These are phyloP conservation scores for Ceratothoa steindachneri DNA, from an alignment of 2,888 invertebrate genomes.

Conservation along the genomic window DNA sequence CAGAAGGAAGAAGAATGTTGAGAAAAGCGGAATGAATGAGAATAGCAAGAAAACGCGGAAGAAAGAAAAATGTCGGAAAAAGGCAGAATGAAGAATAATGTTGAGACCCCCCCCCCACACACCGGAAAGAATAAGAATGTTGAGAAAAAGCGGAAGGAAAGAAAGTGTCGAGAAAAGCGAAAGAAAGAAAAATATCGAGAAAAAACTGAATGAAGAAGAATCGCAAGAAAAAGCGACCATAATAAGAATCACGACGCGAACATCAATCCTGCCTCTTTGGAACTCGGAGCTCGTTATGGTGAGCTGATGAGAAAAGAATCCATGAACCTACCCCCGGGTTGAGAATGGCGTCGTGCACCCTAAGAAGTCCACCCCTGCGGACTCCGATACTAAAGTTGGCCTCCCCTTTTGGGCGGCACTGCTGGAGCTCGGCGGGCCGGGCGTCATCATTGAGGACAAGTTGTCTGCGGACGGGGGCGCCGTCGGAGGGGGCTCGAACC, in stretches of 20 bases:
- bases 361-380: slow-evolving; percentile 74
- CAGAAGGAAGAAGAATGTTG: neutral
- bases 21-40: neutral
- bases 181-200: neutral
- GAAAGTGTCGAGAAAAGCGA: neutral
- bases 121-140: too few relatives aligned
- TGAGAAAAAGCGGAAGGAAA: neutral
- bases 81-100: too few relatives aligned
- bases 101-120: too few relatives aligned
- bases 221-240: too few relatives aligned
- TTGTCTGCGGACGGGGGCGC: slow-evolving; percentile 63
- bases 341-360: slow-evolving; percentile 84
- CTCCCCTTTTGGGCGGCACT: slow-evolving; percentile 88
- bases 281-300: too few relatives aligned
- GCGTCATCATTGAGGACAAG: slow-evolving; percentile 82
- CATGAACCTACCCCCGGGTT: slow-evolving; percentile 62
- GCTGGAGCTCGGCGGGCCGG: slow-evolving; percentile 82
- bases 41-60: neutral
- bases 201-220: too few relatives aligned
- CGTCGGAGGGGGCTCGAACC: slow-evolving; percentile 58
- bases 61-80: too few relatives aligned
- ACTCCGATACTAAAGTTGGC: slow-evolving; percentile 63
- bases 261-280: too few relatives aligned
- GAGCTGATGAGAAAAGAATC: neutral
- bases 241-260: too few relatives aligned